These are phyloP conservation scores for Euspilapteryx auroguttella DNA, from an alignment of 2,888 invertebrate species.

Conservation along the genomic window DNA sequence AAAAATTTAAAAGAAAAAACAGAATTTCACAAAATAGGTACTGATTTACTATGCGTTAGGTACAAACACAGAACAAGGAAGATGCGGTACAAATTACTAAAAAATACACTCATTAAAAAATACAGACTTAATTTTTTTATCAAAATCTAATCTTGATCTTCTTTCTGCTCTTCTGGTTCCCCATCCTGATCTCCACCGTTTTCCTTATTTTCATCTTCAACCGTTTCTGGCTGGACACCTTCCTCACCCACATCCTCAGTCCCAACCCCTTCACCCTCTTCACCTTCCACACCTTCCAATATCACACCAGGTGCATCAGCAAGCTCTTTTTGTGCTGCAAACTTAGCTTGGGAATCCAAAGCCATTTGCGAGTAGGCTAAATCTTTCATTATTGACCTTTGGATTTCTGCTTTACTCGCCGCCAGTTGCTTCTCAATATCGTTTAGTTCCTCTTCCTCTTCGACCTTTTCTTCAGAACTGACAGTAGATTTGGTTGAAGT, in stretches of 20 bases:
- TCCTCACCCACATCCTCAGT: constrained; percentile 5
- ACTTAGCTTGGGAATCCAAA: constrained; percentile 15
- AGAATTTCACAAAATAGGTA: too few relatives aligned
- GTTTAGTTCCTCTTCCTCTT: constrained; percentile 15
- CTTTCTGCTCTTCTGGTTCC: constrained; percentile 17
- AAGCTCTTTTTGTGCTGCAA: constrained; percentile 8
- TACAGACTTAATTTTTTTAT: too few relatives aligned
- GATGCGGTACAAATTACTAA: too few relatives aligned
- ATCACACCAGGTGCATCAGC: constrained; percentile 5
- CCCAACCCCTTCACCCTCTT: constrained; percentile 3
- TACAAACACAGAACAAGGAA: too few relatives aligned
- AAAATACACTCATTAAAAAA: too few relatives aligned
- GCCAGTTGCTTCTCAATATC: constrained; percentile 26
- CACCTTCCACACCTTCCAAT: constrained; percentile 8
- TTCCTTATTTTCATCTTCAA: constrained; percentile 5
- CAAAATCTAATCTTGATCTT: constrained; percentile 18
- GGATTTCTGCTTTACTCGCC: constrained; percentile 32
- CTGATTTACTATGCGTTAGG: too few relatives aligned
- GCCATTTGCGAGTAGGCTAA: constrained; percentile 25
- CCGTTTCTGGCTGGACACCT: constrained; percentile 2
- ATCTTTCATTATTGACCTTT: constrained; percentile 41
- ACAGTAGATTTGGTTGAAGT: constrained; percentile 27
- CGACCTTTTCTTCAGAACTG: constrained; percentile 12
- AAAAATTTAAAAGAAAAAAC: too few relatives aligned
- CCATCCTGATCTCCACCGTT: constrained; percentile 18